A percentile compares a stretch with the other conserved stretches of the same genome.
Conservation (phyloP, 2,797 vertebrate genomes). For the Protonibea diacanthus region DNA sequence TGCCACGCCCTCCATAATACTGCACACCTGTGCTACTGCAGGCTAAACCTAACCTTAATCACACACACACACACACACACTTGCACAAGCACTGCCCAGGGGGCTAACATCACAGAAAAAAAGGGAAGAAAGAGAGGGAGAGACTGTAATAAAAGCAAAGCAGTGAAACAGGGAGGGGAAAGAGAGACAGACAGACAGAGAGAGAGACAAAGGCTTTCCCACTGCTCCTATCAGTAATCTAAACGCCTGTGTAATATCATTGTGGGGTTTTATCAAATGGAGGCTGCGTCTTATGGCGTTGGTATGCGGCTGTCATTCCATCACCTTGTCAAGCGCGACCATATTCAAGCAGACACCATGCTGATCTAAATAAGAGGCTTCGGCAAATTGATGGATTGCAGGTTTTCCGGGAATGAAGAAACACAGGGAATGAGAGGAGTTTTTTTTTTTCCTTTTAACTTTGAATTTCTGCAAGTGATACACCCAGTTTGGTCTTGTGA, state of each 20-base stretch:
- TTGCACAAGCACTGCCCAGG: constrained; percentile 67
- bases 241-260: constrained; percentile 79
- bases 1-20: constrained; percentile 81
- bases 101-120: constrained; percentile 72
- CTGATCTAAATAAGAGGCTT: constrained; percentile 81
- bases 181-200: constrained; percentile 47
- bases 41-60: constrained; percentile 74
- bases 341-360: constrained; percentile 78
- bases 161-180: constrained; percentile 55
- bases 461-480: constrained; percentile 62
- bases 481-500: constrained; percentile 40
- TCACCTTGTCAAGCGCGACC: constrained; percentile 79
- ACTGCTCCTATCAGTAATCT: constrained; percentile 80
- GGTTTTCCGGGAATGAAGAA: constrained; percentile 76
- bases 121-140: constrained; percentile 41
- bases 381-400: constrained; percentile 79
- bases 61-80: constrained; percentile 49
- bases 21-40: constrained; percentile 81
- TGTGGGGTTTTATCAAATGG: constrained; percentile 75
- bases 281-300: constrained; percentile 69
- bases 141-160: constrained; percentile 59
- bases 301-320: constrained; percentile 81
- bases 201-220: constrained; percentile 75
- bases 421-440: constrained; percentile 39
- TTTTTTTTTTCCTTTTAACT: constrained; percentile 31